Percentiles rank a stretch among this genome's conserved stretches.
These are phyloP conservation scores for Falco columbarius DNA, from an alignment of 2,797 vertebrate genomes.

Conservation along the genomic window DNA sequence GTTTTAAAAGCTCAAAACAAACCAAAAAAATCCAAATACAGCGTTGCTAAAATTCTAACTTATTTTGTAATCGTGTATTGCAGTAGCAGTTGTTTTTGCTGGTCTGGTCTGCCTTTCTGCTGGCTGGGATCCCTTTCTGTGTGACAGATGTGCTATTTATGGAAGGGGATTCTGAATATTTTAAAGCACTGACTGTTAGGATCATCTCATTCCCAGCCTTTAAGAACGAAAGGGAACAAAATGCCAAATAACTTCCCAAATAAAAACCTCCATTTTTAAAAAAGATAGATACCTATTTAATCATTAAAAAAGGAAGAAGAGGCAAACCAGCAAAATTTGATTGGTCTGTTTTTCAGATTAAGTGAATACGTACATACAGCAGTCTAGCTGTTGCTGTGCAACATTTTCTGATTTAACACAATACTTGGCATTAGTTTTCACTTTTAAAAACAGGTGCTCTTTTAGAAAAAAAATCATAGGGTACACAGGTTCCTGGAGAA, in stretches of 20 bases:
- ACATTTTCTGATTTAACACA: slow-evolving; percentile 24
- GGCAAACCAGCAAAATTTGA: not conserved
- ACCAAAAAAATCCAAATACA: slow-evolving; percentile 1
- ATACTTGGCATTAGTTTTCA: slow-evolving; percentile 21
- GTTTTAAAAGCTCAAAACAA: slow-evolving; percentile 2
- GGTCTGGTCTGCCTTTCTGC: slow-evolving; percentile 56
- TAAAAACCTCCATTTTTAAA: not conserved
- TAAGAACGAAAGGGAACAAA: slow-evolving; percentile 26
- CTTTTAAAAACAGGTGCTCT: not conserved
- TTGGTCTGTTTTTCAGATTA: not conserved
- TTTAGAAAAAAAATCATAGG: not conserved
- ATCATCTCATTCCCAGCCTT: slow-evolving; percentile 54
- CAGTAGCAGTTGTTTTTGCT: slow-evolving; percentile 57
- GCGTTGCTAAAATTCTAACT: slow-evolving; percentile 16
- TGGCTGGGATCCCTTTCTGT: slow-evolving; percentile 61
- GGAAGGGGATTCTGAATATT: slow-evolving; percentile 69
- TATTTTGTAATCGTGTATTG: slow-evolving; percentile 17
- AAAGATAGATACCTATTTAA: not conserved
- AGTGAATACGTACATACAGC: not conserved
- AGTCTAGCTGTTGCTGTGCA: not conserved
- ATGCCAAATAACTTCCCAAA: slow-evolving; percentile 7
- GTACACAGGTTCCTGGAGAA: not conserved
- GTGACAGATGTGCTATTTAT: slow-evolving; percentile 72
- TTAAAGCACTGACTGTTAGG: slow-evolving; percentile 65
- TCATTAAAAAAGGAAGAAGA: not conserved